A percentile compares a stretch with the other conserved stretches of the same genome.
phyloP scores from a whole-genome alignment of 35 echinoderm and acorn worm species.

The Ptychodera flava region DNA sequence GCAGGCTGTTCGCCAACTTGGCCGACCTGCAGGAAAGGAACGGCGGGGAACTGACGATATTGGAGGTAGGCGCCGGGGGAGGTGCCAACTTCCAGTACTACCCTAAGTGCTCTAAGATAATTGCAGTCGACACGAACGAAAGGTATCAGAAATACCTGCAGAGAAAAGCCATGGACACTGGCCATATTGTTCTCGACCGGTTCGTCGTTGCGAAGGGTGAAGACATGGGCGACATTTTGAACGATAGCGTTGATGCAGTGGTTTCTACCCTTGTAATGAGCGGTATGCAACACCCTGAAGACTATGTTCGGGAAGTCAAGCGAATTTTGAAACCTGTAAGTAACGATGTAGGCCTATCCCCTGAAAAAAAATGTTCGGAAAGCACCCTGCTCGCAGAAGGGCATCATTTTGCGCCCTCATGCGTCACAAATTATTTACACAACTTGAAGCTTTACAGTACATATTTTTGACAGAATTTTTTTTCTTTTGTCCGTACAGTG shows the following conservation, averaged over 20 bases:
- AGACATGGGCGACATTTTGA: slow-evolving; percentile 12
- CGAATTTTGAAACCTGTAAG: slow-evolving; percentile 31
- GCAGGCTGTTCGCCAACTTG: neutral
- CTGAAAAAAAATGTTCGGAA: no score
- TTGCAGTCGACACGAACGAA: slow-evolving; percentile 1
- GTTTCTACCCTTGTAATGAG: slow-evolving; percentile 20
- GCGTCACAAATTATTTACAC: no score
- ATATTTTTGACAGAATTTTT: no score
- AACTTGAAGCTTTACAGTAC: no score
- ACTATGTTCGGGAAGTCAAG: slow-evolving; percentile 5
- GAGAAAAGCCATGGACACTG: neutral
- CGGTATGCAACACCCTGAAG: slow-evolving; percentile 1
- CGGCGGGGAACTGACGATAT: neutral
- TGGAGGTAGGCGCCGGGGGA: slow-evolving; percentile 44
- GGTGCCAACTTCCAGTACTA: slow-evolving; percentile 46
- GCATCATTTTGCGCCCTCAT: no score
- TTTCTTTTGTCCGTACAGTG: no score
- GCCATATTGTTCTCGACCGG: neutral
- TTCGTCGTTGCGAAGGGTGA: slow-evolving; percentile 22
- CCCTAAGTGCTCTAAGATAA: slow-evolving; percentile 16
- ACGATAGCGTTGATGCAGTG: slow-evolving; percentile 14
- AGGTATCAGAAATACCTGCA: neutral
- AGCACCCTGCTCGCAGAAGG: no score
- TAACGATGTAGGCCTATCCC: no score
- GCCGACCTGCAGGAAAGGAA: neutral